These are phyloP conservation scores for Embidobia sp. DNA, from an alignment of 2,888 invertebrate genomes.

Conservation along the genomic window DNA sequence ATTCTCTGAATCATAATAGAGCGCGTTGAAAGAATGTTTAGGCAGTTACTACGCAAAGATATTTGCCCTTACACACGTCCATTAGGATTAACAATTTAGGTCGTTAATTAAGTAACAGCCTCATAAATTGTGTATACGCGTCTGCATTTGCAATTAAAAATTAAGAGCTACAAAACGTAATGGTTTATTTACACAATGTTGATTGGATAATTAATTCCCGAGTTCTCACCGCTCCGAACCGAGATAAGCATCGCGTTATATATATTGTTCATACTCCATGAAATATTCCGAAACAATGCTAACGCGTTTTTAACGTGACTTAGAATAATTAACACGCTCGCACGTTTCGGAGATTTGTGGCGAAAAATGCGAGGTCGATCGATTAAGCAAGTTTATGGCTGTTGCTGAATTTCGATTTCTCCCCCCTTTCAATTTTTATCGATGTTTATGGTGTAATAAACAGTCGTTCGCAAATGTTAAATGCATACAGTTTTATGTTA, in stretches of 20 bases:
- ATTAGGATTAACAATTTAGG: conserved; percentile 33
- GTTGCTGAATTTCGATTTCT: too few species aligned
- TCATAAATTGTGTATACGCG: conserved; percentile 42
- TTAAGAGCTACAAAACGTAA: conserved; percentile 63
- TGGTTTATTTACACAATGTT: conserved; percentile 61
- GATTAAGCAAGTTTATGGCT: too few species aligned
- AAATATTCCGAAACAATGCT: conserved; percentile 61
- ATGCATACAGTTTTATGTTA: too few species aligned
- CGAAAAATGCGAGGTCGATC: neutral
- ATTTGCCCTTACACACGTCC: conserved; percentile 20
- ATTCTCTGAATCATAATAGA: too few species aligned
- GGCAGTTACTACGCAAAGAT: conserved; percentile 4
- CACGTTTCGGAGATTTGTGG: conserved; percentile 21
- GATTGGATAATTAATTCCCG: conserved; percentile 60
- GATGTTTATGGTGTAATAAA: too few species aligned
- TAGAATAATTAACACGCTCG: conserved; percentile 47
- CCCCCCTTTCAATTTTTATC: too few species aligned
- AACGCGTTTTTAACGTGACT: conserved; percentile 65
- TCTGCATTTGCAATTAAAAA: conserved; percentile 59
- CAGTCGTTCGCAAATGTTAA: too few species aligned
- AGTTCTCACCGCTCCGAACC: conserved; percentile 38
- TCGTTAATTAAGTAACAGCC: conserved; percentile 50
- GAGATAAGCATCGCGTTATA: conserved; percentile 53
- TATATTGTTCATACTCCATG: conserved; percentile 61
- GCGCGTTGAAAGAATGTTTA: conserved; percentile 2